Percentiles rank a stretch among this genome's conserved stretches.
Evolutionary conservation across 2,888 invertebrate genomes (phyloP).

Genomic region (Chalcosyrphus nemorum): DNA sequence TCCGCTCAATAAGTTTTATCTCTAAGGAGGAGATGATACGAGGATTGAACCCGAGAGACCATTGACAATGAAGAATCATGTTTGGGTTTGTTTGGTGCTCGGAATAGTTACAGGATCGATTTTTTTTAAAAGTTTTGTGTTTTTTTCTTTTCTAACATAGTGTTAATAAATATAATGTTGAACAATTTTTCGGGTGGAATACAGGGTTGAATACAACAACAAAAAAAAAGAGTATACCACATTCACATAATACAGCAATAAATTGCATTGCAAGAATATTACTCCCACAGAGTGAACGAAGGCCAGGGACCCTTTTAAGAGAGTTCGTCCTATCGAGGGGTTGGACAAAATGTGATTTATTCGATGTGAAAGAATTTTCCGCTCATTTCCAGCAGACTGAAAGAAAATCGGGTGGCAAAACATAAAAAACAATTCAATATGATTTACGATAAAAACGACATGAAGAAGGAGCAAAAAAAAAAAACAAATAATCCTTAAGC

Average conservation of each 20-base stretch:
- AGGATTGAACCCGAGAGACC: too few relatives aligned
- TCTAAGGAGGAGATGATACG: too few relatives aligned
- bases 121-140: too few relatives aligned
- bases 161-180: conserved; percentile 21
- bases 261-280: conserved; percentile 43
- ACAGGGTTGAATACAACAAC: conserved; percentile 24
- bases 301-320: conserved; percentile 55
- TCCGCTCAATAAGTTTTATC: too few relatives aligned
- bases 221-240: not conserved
- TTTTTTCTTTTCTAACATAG: not conserved
- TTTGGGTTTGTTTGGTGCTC: too few relatives aligned
- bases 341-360: conserved; percentile 65
- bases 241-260: conserved; percentile 42
- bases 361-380: conserved; percentile 67
- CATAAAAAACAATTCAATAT: conserved; percentile 62
- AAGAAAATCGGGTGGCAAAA: conserved; percentile 40
- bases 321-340: conserved; percentile 20
- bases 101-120: not conserved
- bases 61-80: too few relatives aligned
- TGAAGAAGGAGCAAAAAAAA: not conserved
- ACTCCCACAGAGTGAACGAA: not conserved
- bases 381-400: conserved; percentile 55
- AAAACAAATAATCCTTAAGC: conserved; percentile 3
- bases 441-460: conserved; percentile 55
- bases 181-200: conserved; percentile 32